A percentile compares a stretch with the other conserved stretches of the same genome.
Conservation (phyloP, 92 coral and sea anemone genomes). For the Siderastrea radians region DNA sequence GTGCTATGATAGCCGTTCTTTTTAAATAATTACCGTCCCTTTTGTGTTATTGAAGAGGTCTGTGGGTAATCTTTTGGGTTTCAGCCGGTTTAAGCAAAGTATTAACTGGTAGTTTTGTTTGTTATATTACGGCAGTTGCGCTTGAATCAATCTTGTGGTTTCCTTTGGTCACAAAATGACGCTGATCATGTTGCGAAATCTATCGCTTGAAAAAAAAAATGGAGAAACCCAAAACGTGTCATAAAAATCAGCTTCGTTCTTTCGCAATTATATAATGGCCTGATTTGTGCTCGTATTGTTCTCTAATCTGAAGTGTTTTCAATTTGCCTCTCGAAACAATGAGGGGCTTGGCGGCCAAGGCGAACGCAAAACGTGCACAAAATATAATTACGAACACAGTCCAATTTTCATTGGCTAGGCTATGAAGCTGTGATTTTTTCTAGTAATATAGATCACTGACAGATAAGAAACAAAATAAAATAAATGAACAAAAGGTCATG, state of each 20-base stretch:
- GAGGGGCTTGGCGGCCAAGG: neutral
- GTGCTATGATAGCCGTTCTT: neutral
- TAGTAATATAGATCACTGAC: neutral
- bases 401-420: neutral
- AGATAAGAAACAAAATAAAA: neutral
- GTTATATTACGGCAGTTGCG: neutral
- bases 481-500: slow-evolving; percentile 1
- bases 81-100: neutral
- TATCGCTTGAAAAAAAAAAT: neutral
- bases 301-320: slow-evolving; percentile 10
- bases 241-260: neutral
- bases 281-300: slow-evolving; percentile 8
- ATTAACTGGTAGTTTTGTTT: slow-evolving; percentile 5
- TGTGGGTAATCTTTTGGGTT: neutral
- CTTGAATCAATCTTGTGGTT: slow-evolving; percentile 29
- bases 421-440: neutral
- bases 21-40: neutral
- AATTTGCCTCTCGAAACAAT: neutral
- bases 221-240: neutral
- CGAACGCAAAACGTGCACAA: neutral
- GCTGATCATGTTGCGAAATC: slow-evolving; percentile 2
- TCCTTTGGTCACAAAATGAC: neutral
- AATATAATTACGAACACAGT: neutral
- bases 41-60: neutral
- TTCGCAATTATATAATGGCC: neutral